Base-by-base conservation (phyloP, 2,888 invertebrate genomes). In the Cabera pusaria region DNA sequence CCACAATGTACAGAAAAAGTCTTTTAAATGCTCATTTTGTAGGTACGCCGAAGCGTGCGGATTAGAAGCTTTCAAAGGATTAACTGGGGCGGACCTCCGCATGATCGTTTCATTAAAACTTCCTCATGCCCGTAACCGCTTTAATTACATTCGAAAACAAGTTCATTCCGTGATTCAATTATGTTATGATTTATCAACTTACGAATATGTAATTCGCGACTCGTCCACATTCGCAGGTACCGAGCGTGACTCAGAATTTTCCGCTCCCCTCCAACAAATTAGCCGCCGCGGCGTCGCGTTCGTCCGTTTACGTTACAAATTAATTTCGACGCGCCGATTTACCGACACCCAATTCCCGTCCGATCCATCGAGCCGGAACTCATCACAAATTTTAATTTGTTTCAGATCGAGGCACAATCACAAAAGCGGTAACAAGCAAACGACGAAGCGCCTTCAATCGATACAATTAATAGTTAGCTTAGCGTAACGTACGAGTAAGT, bases 361-460 rank as follows among this genome's bases (percentile, higher is more conserved):
- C 52, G 47, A 59, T 58, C 52, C 58, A 62, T 57, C 52, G 48
- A 53, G 39, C 55, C 48, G 49, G 39, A 55, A 59, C 63, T 71
- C 68, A 74, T 71, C 64, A 59, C 50, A 44, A 53, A 52, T 62
- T 65, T 64, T 70, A 58, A 61, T 75, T 82, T 85, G 85, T 87
- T 86, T 62, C 87, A 87, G 87, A 80, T 75, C 60, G 72, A 65
- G 71, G 67, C 67, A 63, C 57, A 58, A 67, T 53, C 57, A 14
- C 52, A 53, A 28, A 27, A 34, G 6, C 6, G 56, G 44, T 56
- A 67, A 44, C 61, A 59, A 76, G 60, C 53, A 72, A 79, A 70
- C 74, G 71, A 80, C 75, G 50, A 83, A 85, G 76, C 86, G 86
- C 86, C 83, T 86, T 85, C 67, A 77, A 72, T 68, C 60, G 56